Percentiles rank a stretch among this genome's conserved stretches.
These are phyloP conservation scores for Cladorhizidae sp. DNA, from an alignment of 37 sponge, comb jelly and placozoan species.

Conservation along the genomic window DNA sequence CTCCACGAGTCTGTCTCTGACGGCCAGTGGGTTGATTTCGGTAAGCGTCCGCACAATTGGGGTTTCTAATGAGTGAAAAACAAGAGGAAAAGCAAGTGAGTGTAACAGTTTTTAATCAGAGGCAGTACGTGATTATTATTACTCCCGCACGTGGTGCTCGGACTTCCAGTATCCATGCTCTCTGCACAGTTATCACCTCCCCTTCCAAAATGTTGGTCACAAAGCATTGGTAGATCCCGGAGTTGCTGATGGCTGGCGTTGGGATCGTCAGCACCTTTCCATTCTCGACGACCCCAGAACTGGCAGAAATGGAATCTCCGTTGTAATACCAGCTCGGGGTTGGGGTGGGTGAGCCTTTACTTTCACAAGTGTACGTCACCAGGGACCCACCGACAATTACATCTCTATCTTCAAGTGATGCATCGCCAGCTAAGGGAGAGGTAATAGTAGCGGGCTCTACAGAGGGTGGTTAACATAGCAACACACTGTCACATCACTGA, in stretches of 20 bases:
- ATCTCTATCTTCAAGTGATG: not conserved
- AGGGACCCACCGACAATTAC: not conserved
- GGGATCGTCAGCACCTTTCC: conserved; percentile 10
- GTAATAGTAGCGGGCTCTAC: conserved; percentile 31
- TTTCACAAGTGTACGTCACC: conserved; percentile 37
- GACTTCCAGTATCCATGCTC: conserved; percentile 42
- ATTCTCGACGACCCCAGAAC: not conserved
- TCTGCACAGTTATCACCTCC: not conserved
- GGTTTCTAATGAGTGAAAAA: too few relatives aligned
- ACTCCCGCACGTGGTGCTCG: conserved; percentile 42
- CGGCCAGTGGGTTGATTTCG: not conserved
- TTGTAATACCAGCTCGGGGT: conserved; percentile 50
- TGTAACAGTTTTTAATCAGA: too few relatives aligned
- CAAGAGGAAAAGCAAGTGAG: too few relatives aligned
- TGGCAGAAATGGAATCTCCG: not conserved
- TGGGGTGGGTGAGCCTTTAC: conserved; percentile 17
- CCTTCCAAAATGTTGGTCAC: conserved; percentile 11
- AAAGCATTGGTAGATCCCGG: conserved; percentile 73
- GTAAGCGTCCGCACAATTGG: too few relatives aligned
- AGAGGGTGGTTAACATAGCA: too few relatives aligned
- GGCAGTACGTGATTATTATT: too few relatives aligned
- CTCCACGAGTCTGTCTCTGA: not conserved
- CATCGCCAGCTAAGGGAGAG: not conserved
- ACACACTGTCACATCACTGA: too few relatives aligned
- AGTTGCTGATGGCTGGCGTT: not conserved